phyloP scores from a whole-genome alignment of 1,140 invertebrate genomes.

The Matsumurasca onukii region DNA sequence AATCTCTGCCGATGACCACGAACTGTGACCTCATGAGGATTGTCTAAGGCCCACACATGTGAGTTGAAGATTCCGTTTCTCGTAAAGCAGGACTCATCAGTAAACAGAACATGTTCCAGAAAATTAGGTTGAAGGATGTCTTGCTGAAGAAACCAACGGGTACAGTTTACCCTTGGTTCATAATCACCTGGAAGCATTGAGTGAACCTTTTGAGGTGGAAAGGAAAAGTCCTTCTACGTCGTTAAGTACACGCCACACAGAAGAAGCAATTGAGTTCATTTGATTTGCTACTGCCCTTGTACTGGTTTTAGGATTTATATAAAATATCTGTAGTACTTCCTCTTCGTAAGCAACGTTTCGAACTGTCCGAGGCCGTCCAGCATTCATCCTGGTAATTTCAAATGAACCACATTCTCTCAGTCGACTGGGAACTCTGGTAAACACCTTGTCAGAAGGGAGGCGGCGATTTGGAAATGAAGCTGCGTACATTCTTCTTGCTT shows the following conservation, averaged over 20 bases:
- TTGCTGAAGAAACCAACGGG: background rate
- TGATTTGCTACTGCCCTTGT: constrained; percentile 15
- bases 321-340: background rate
- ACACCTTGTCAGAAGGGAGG: constrained; percentile 1
- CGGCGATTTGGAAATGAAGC: background rate
- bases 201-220: constrained; percentile 18
- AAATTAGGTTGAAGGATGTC: constrained; percentile 21
- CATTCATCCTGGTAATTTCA: constrained; percentile 8
- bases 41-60: background rate
- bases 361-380: constrained; percentile 14
- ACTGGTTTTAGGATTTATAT: background rate
- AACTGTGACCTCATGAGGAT: constrained; percentile 5
- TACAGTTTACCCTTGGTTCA: background rate
- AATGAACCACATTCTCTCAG: constrained; percentile 6
- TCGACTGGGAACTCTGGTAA: constrained; percentile 9
- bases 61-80: background rate
- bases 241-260: constrained; percentile 15
- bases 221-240: background rate
- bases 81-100: constrained; percentile 3
- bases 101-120: background rate
- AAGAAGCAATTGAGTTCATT: background rate
- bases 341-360: background rate
- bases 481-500: constrained; percentile 3
- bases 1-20: background rate
- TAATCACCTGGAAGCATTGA: background rate